A percentile compares a stretch with the other conserved stretches of the same genome.
These are phyloP conservation scores for Oreortyx pictus DNA, from an alignment of 2,797 vertebrate species.

Conservation along the genomic window DNA sequence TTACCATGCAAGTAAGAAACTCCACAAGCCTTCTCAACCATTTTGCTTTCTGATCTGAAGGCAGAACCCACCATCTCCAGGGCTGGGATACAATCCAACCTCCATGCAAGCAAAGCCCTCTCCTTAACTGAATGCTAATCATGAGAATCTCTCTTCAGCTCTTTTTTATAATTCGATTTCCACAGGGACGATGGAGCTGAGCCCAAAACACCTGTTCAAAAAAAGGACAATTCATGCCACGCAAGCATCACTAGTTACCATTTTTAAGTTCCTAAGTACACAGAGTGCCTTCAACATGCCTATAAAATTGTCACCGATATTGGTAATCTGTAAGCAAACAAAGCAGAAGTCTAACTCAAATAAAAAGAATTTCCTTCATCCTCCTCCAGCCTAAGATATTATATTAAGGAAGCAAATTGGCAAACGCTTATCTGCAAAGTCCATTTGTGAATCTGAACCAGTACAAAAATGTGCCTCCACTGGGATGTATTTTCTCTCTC, in stretches of 20 bases:
- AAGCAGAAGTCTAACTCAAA: background rate
- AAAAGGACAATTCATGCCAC: background rate
- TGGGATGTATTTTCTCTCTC: background rate
- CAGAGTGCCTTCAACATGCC: background rate
- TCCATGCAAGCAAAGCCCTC: background rate
- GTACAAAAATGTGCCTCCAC: background rate
- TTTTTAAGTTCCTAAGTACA: background rate
- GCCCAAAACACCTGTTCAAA: conserved; percentile 9
- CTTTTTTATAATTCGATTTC: conserved; percentile 2
- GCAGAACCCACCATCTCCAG: background rate
- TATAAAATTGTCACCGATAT: background rate
- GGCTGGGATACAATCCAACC: background rate
- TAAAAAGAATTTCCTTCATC: background rate
- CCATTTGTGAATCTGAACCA: background rate
- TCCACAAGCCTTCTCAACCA: background rate
- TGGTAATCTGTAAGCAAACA: background rate
- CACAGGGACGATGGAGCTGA: background rate
- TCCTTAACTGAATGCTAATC: background rate
- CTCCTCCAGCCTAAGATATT: background rate
- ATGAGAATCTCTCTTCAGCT: background rate
- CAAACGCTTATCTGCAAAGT: background rate
- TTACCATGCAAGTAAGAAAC: background rate
- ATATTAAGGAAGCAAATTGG: background rate
- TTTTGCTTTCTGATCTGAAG: conserved; percentile 18
- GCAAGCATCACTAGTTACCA: background rate